Evolutionary conservation across 2,797 vertebrate genomes (phyloP), one percentile per base, ranked within the genome.

Genomic region (Scomberomorus guttatus): DNA sequence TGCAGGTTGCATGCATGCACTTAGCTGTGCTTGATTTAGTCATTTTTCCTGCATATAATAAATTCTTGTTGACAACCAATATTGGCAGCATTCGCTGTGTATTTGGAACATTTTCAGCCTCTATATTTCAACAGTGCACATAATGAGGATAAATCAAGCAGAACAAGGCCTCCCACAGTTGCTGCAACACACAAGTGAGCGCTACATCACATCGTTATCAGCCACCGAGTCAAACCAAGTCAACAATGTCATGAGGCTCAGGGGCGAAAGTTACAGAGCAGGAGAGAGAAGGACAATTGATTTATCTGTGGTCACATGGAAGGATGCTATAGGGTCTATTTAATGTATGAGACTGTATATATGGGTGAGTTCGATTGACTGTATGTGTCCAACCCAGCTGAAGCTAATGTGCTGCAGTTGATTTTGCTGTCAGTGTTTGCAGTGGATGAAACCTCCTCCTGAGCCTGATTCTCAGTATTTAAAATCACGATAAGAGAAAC

Each of bases 101-200:
- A 62, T 75, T 1, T 74, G 72, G 44, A 75, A 3, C n/a, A 42
- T 77, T 75, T 66, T 79, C 77, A 29, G 63, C 25, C 17, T 6
- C 27, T 32, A 0, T 13, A 9, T 58, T 69, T 81, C 81, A 58
- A 32, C 79, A 0, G 71, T 54, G 44, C 54, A 34, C 46, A 76
- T 85, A 85, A 83, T 75, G 76, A 81, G 69, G 67, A 51, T 18
- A 61, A 80, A 83, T 75, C 66, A 68, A 20, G 70, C 80, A 59
- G 74, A 75, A 32, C n/a, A 20, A 37, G 75, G 62, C 71, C 63
- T 81, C 72, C 63, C 68, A 63, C 80, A 1, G 85, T 46, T 3
- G 9, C 67, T 22, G 63, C 44, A 34, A 24, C 80, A 56, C 60
- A 79, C 46, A 18, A 75, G 73, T 2, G 50, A 75, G 65, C 34